A percentile compares a stretch with the other conserved stretches of the same genome.
Conservation (phyloP, 2,797 vertebrate genomes). For the Micromesistius poutassou region DNA sequence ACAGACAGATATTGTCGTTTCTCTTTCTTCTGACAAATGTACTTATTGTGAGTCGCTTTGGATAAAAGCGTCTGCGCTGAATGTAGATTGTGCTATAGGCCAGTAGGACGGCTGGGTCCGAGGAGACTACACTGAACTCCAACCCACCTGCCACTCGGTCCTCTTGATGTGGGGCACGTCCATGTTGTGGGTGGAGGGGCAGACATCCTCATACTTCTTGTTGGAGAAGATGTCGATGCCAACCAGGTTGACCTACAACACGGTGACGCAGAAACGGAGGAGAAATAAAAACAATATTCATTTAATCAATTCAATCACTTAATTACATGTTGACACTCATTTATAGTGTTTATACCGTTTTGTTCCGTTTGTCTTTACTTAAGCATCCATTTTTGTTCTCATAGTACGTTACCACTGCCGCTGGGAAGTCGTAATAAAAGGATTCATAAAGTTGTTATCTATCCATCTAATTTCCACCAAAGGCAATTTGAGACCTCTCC, state of each 20-base stretch:
- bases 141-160: slow-evolving; percentile 89
- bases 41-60: too few relatives aligned
- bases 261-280: background rate
- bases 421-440: too few relatives aligned
- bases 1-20: too few relatives aligned
- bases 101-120: background rate
- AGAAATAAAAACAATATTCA: background rate
- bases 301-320: too few relatives aligned
- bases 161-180: slow-evolving; percentile 97
- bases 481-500: background rate
- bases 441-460: too few relatives aligned
- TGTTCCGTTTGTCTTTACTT: too few relatives aligned
- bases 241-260: slow-evolving; percentile 89
- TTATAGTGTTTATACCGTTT: too few relatives aligned
- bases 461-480: background rate
- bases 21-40: too few relatives aligned
- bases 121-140: background rate
- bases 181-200: slow-evolving; percentile 99
- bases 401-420: too few relatives aligned
- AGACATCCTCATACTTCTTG: slow-evolving; percentile 99
- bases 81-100: background rate
- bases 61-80: too few relatives aligned
- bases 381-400: too few relatives aligned
- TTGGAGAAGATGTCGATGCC: slow-evolving; percentile 98
- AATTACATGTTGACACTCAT: too few relatives aligned